Evolutionary conservation across 1,140 invertebrate species (phyloP), one percentile per base, ranked within the genome.

Genomic region (Reticulitermes speratus): DNA sequence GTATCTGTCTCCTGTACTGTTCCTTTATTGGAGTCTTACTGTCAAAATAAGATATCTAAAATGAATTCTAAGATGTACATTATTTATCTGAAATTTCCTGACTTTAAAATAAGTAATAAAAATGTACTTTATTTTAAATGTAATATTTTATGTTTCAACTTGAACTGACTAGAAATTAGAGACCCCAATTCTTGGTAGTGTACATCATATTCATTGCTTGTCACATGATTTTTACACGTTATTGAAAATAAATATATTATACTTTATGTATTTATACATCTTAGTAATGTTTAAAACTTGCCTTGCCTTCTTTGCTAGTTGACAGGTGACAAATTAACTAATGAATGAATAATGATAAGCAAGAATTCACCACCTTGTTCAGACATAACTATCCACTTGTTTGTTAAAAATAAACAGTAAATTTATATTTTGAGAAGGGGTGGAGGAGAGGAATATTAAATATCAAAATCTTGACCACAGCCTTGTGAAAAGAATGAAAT

Each of bases 181-280:
- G 25, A 75, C 65, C n/a, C n/a, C 25, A 75, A 0, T 75, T 30
- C 6, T 75, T 30, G 11, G n/a, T 75, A 30, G 1, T 75, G n/a
- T 30, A 75, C 65, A 75, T 1, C 30, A 75, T 75, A 75, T 75
- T 30, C 65, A 75, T 75, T 75, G 59, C 19, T 23, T 30, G 25
- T 75, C 65, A n/a, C 25, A 75, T 75, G 7, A 30, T 30, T 75
- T 30, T 3, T 30, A 75, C n/a, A 75, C 7, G 0, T 75, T 75
- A 75, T 75, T 75, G 65, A 75, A 75, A 75, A 75, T 75, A 75
- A 75, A 75, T 75, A 75, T 75, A 30, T 75, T 75, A 75, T 75
- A 30, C 9, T 75, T 75, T 75, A 11, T 16, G 7, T 30, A 25
- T 75, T 25, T 75, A n/a, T 25, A 55, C 19, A 55, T 12, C 52